A percentile compares a stretch with the other conserved stretches of the same genome.
Conservation (phyloP, 1,140 invertebrate species). For the Anastrepha obliqua region DNA sequence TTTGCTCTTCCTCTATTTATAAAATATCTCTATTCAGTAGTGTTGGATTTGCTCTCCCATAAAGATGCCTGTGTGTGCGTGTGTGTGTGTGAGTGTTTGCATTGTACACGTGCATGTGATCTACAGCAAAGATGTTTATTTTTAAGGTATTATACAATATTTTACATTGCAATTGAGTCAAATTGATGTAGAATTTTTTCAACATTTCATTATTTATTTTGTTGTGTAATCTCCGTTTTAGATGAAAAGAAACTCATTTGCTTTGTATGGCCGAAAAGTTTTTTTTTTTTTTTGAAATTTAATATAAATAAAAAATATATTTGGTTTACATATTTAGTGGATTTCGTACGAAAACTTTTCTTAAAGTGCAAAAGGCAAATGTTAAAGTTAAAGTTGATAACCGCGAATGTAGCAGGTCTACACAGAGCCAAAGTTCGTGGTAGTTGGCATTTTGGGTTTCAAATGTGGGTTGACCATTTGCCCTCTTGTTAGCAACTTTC, state of each 20-base stretch:
- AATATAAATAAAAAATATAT: not conserved
- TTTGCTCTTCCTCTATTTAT: not conserved
- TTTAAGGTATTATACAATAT: conserved; percentile 40
- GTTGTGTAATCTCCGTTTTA: not conserved
- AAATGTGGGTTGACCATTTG: no score
- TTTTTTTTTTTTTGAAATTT: not conserved
- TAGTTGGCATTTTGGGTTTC: no score
- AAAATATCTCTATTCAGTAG: not conserved
- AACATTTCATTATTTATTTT: not conserved
- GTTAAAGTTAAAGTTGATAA: no score
- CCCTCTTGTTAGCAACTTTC: no score
- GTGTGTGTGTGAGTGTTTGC: not conserved
- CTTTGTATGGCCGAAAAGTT: not conserved
- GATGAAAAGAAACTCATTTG: not conserved
- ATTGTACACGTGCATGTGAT: conserved; percentile 3
- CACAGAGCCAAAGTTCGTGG: no score
- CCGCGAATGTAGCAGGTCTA: no score
- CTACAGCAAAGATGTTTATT: conserved; percentile 9
- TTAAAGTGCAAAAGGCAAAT: no score
- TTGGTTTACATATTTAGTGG: not conserved
- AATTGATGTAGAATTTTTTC: not conserved
- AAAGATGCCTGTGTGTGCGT: not conserved
- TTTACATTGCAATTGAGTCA: conserved; percentile 20
- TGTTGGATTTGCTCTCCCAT: not conserved
- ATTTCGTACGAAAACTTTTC: no score